Evolutionary conservation across 2,797 vertebrate genomes (phyloP).

Genomic region (Epinephelus coioides): DNA sequence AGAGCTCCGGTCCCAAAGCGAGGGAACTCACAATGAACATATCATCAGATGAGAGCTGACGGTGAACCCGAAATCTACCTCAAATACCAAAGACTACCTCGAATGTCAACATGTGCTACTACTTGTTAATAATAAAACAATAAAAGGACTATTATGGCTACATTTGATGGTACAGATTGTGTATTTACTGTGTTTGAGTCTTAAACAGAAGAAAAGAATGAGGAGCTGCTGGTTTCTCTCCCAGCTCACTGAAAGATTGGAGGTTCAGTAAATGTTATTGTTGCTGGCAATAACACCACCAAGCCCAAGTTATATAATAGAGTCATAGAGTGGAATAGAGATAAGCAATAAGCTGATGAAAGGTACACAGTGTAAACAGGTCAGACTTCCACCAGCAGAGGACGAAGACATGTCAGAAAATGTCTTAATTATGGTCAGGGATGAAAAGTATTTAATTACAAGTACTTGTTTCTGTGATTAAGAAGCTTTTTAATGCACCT

Average conservation of each 20-base stretch:
- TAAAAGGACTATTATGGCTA: conserved; percentile 8
- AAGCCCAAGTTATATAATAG: not conserved
- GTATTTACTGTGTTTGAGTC: not conserved
- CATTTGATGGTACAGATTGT: not conserved
- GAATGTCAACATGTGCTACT: not conserved
- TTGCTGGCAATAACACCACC: not conserved
- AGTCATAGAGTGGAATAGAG: not conserved
- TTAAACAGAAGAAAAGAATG: not conserved
- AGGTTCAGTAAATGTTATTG: not conserved
- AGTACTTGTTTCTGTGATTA: not conserved
- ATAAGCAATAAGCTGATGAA: not conserved
- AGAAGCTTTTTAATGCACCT: not conserved
- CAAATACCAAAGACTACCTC: conserved; percentile 17
- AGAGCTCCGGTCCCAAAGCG: conserved; percentile 19
- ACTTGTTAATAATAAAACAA: not conserved
- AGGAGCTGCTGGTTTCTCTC: not conserved
- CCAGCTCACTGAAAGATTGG: not conserved
- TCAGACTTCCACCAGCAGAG: not conserved
- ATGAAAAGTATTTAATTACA: not conserved
- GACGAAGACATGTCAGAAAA: not conserved
- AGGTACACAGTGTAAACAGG: not conserved
- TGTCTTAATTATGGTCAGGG: not conserved
- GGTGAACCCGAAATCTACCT: not conserved
- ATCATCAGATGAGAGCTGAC: conserved; percentile 27
- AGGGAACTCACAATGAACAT: conserved; percentile 2